Conservation (phyloP, 1,140 invertebrate genomes). For the Drosophila bipectinata region DNA sequence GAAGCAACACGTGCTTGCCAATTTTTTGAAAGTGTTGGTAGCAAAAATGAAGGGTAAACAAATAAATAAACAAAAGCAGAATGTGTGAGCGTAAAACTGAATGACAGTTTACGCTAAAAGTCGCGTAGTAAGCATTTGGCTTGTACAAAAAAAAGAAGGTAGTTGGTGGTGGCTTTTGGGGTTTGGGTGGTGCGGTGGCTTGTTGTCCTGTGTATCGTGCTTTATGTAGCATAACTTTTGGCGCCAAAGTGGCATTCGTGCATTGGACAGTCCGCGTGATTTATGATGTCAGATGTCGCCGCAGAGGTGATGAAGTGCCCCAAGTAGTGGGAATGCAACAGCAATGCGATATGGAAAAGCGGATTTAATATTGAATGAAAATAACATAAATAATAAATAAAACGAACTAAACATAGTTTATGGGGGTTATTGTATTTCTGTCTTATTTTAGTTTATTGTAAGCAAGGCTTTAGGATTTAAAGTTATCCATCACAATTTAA, state of each 20-base stretch:
- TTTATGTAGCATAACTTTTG: slow-evolving; percentile 73
- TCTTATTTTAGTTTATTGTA: slow-evolving; percentile 7
- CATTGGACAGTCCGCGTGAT: slow-evolving; percentile 45
- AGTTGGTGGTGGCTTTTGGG: slow-evolving; percentile 2
- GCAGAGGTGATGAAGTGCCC: slow-evolving; percentile 58
- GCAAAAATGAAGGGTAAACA: slow-evolving; percentile 58
- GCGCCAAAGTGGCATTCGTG: slow-evolving; percentile 65
- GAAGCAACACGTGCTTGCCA: slow-evolving; percentile 70
- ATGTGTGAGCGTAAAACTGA: slow-evolving; percentile 51
- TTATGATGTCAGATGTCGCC: slow-evolving; percentile 57
- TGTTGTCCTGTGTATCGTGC: slow-evolving; percentile 37
- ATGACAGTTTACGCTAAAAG: slow-evolving; percentile 72
- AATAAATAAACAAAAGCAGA: slow-evolving; percentile 63
- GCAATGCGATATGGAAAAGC: not conserved
- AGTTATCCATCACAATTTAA: slow-evolving; percentile 7
- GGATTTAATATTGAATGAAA: slow-evolving; percentile 24
- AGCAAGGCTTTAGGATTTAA: no score
- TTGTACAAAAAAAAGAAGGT: slow-evolving; percentile 1
- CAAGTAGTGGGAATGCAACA: slow-evolving; percentile 29
- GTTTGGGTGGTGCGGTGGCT: slow-evolving; percentile 5
- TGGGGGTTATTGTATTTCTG: no score
- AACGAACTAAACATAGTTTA: not conserved
- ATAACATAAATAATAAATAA: slow-evolving; percentile 8
- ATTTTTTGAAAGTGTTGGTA: slow-evolving; percentile 20
- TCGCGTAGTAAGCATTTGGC: slow-evolving; percentile 52